Base-by-base conservation (phyloP, 1,140 invertebrate genomes). In the Oedothorax gibbosus region DNA sequence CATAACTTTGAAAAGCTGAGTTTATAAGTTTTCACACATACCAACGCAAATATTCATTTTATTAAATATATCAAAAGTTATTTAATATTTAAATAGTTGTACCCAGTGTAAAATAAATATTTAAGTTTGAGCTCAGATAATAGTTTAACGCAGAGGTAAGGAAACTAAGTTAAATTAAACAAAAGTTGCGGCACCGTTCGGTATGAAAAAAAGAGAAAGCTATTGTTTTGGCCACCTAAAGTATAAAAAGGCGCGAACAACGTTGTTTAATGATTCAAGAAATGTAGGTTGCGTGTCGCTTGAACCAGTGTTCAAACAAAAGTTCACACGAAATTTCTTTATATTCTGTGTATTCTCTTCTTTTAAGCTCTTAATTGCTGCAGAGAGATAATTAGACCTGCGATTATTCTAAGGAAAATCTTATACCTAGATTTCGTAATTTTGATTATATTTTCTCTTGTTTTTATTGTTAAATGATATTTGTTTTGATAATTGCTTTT, bases 211-310 rank as follows among this genome's bases (percentile, higher is more conserved):
- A 73, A 73, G 64, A 60, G 78, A 65, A 15, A 60, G 20, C 56
- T 35, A 75, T 75, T 75, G 53, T 75, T 53, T 75, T 56, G 35
- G 72, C 35, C 35, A 35, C 18, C 64, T 68, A 50, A 11, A 15
- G 75, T 18, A 73, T 50, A 82, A 82, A 82, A 82, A 82, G 49
- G 80, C 80, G 80, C 53, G 80, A 82, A 82, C 50, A 73, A 64
- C 35, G 20, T 11, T 64, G 69, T 72, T 82, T 82, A 82, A 82
- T 73, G 80, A 69, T 73, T 73, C 80, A 73, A 73, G 65, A 14
- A 57, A 82, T 49, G 80, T 60, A 53, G 66, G 49, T 82, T 21
- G 80, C 69, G 80, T 82, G 80, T 35, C 49, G 57, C 64, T 73
- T 82, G 57, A 12, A 51, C 18, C 56, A 49, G 50, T 72, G 69